Conservation (phyloP, 23 tunicate genomes). For the Aplidium turbinatum region DNA sequence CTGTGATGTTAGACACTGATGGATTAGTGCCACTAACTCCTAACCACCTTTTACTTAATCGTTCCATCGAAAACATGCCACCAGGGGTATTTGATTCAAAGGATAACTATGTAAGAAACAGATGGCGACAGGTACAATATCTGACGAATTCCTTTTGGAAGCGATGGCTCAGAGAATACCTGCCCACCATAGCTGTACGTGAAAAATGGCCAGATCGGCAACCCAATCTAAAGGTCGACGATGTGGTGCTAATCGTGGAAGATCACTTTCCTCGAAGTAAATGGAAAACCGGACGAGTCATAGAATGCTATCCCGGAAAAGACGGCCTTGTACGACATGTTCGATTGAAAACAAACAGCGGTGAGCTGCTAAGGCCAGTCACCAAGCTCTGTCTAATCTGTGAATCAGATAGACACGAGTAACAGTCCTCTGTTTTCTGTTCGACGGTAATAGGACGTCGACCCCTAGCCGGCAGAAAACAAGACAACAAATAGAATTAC, state of each 20-base stretch:
- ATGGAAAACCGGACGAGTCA: conserved; percentile 16
- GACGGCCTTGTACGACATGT: conserved; percentile 22
- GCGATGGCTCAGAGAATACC: conserved; percentile 23
- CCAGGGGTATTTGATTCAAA: too few species aligned
- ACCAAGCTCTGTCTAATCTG: conserved; percentile 12
- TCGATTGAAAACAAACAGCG: conserved; percentile 5
- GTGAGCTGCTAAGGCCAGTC: conserved; percentile 5
- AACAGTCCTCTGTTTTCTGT: too few species aligned
- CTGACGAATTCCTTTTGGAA: conserved; percentile 32
- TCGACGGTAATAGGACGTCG: too few species aligned
- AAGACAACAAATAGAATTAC: too few species aligned
- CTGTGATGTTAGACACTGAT: conserved; percentile 4
- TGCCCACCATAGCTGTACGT: conserved; percentile 16
- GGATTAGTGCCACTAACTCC: conserved; percentile 10
- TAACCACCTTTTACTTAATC: conserved; percentile 12
- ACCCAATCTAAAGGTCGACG: conserved; percentile 21
- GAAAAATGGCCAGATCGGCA: conserved; percentile 23
- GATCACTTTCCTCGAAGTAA: neutral
- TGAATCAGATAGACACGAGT: too few species aligned
- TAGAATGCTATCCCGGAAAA: neutral
- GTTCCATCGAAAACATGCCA: too few species aligned
- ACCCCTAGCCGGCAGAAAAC: too few species aligned
- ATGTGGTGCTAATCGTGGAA: conserved; percentile 11
- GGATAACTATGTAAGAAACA: conserved; percentile 23
- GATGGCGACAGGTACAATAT: conserved; percentile 29